Evolutionary conservation across 2,797 vertebrate genomes (phyloP), one percentile per base, ranked within the genome.

Genomic region (Diplodus sargus): DNA sequence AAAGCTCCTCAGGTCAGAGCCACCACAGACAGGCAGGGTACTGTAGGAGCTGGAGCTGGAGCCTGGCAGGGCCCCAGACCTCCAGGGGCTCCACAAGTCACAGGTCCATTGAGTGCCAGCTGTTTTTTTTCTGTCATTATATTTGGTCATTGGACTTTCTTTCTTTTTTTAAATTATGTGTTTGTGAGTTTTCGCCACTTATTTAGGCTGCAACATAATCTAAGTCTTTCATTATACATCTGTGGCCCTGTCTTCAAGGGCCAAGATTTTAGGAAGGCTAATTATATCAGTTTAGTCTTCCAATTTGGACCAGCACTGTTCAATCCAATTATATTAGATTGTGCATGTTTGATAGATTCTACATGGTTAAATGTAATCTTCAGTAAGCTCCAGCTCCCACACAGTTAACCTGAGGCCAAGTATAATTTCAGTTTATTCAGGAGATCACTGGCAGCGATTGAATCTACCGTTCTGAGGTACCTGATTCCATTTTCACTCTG

Each of bases 1-100:
- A 84, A 22, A 78, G 59, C 73, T 78, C 60, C 62, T 79, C 73
- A 56, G 69, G 70, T 76, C 83, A 81, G 48, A 83, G 42, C 49
- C 79, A 80, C 65, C 67, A 23, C 2, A 51, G 66, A 76, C 67
- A 68, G 8, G 43, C 75, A 69, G 56, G 23, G 43, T 1, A 53
- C 42, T 6, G 47, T 4, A 22, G 43, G 30, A 30, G 34, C 22
- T 49, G 43, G 30, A 30, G 34, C 22, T 49, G 43, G 34, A 43
- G 52, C 20, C 43, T 17, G n/a, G 14, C 58, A 52, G 17, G 69
- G 12, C 52, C 73, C 30, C 34, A 9, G 1, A 28, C 25, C 15
- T 53, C 6, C 14, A 62, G 18, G 63, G 47, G 9, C 18, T 59
- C 63, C 28, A 3, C 12, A n/a, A 20, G 18, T 49, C 20, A 23